phyloP scores from a whole-genome alignment of 2,113 vertebrate species.

The Tretioscincus oriximinensis region DNA sequence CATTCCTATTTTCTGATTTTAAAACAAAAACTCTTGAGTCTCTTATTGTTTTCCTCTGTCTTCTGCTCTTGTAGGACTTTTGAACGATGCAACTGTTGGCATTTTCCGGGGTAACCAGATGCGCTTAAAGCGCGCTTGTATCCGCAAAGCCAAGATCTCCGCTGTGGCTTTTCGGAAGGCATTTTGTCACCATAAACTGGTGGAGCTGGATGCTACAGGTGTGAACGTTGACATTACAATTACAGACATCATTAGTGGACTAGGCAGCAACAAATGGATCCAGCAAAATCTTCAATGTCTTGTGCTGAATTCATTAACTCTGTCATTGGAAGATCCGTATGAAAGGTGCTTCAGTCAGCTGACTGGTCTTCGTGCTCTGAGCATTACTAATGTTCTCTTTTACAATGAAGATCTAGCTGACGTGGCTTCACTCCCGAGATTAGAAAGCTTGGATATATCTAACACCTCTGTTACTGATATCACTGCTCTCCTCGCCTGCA shows the following conservation, averaged over 20 bases:
- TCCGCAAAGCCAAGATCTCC: slow-evolving; percentile 94
- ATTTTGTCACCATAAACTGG: slow-evolving; percentile 90
- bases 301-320: slow-evolving; percentile 91
- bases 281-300: slow-evolving; percentile 93
- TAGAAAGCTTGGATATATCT: slow-evolving; percentile 96
- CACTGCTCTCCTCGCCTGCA: slow-evolving; percentile 87
- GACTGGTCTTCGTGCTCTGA: slow-evolving; percentile 87
- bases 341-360: slow-evolving; percentile 87
- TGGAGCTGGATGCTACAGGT: slow-evolving; percentile 92
- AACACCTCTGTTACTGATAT: slow-evolving; percentile 97
- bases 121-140: slow-evolving; percentile 90
- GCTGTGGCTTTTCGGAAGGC: slow-evolving; percentile 93
- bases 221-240: slow-evolving; percentile 98
- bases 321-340: slow-evolving; percentile 91
- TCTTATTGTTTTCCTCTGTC: slow-evolving; percentile 44
- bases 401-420: slow-evolving; percentile 93
- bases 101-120: slow-evolving; percentile 92
- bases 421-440: slow-evolving; percentile 87
- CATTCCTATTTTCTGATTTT: not conserved
- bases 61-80: slow-evolving; percentile 74
- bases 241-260: slow-evolving; percentile 91
- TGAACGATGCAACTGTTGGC: slow-evolving; percentile 94
- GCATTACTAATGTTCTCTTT: slow-evolving; percentile 94
- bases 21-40: not conserved
- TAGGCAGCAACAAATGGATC: slow-evolving; percentile 89